Conservation (phyloP, 2,888 invertebrate genomes). For the Callyntrura sp. region DNA sequence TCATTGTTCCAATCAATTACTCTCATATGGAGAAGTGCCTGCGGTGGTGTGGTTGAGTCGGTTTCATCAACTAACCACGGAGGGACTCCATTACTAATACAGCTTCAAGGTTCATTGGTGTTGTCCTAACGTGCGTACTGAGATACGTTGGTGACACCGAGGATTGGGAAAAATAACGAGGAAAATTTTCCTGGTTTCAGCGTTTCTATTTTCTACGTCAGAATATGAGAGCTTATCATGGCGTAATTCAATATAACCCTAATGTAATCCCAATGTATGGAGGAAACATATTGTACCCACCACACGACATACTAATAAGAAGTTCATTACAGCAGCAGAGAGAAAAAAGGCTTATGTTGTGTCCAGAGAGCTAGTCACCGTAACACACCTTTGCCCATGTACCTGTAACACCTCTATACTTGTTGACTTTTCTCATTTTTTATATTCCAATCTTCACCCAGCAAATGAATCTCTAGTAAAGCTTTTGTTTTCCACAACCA, state of each 20-base stretch:
- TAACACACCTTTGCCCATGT: neutral
- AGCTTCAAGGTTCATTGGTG: constrained; percentile 35
- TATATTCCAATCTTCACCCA: constrained; percentile 16
- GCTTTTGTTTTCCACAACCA: neutral
- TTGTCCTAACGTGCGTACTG: constrained; percentile 1
- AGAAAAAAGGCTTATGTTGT: neutral
- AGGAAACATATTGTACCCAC: neutral
- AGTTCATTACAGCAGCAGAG: neutral
- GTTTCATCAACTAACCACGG: constrained; percentile 1
- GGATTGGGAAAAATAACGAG: neutral
- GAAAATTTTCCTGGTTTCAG: constrained; percentile 42
- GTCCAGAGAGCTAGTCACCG: neutral
- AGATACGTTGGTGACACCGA: neutral
- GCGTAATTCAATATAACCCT: neutral
- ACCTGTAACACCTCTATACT: constrained; percentile 13
- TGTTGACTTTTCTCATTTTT: constrained; percentile 15
- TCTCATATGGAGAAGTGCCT: neutral
- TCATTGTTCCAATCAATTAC: constrained; percentile 38
- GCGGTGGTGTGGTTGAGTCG: neutral
- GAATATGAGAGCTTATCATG: neutral
- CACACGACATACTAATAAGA: neutral
- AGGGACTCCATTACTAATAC: neutral
- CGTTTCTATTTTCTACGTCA: neutral
- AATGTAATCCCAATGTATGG: neutral
- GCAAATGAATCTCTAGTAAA: neutral